Evolutionary conservation across 2,888 invertebrate species (phyloP).

Genomic region (Actias luna): DNA sequence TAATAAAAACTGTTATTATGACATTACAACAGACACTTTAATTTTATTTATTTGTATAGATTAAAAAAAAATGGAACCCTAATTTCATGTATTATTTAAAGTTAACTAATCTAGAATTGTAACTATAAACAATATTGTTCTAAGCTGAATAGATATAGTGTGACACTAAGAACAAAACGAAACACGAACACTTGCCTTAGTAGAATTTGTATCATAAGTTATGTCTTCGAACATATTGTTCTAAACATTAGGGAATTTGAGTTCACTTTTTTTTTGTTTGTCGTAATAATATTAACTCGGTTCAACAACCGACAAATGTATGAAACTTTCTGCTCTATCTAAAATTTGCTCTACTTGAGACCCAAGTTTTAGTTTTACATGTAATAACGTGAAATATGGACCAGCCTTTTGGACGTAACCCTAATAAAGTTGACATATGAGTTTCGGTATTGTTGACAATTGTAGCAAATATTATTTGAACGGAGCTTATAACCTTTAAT

Average conservation of each 20-base stretch:
- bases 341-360: background rate
- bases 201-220: background rate
- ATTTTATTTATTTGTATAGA: too few relatives aligned
- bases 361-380: background rate
- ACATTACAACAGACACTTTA: too few relatives aligned
- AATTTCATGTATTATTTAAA: too few relatives aligned
- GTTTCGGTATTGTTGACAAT: slow-evolving; percentile 26
- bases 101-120: too few relatives aligned
- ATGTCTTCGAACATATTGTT: background rate
- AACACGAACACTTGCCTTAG: background rate
- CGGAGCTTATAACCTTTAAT: background rate
- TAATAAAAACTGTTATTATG: too few relatives aligned
- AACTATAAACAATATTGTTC: too few relatives aligned
- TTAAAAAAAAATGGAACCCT: too few relatives aligned
- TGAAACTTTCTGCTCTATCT: background rate
- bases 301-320: background rate
- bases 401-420: slow-evolving; percentile 37
- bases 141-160: too few relatives aligned
- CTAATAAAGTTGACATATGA: slow-evolving; percentile 40
- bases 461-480: slow-evolving; percentile 17
- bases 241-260: background rate
- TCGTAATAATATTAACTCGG: background rate
- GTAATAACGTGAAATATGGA: slow-evolving; percentile 9
- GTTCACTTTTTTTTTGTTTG: background rate
- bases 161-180: too few relatives aligned